phyloP scores from a whole-genome alignment of 2,113 vertebrate species.

The Lontra canadensis region DNA sequence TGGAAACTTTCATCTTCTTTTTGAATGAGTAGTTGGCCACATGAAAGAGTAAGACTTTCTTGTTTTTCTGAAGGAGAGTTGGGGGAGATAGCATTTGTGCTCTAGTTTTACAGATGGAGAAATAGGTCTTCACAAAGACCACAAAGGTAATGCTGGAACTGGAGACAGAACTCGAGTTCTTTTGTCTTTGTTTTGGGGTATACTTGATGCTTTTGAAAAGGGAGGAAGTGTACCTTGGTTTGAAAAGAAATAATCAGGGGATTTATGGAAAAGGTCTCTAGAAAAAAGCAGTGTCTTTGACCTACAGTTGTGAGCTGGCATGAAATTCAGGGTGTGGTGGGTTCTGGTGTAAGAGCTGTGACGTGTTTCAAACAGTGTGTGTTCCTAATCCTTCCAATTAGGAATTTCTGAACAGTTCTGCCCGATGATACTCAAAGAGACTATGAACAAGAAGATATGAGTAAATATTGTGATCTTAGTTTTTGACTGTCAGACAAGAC shows the following conservation, averaged over 20 bases:
- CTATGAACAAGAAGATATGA: background rate
- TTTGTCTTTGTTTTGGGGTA: constrained; percentile 34
- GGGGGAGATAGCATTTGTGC: background rate
- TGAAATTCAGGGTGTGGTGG: background rate
- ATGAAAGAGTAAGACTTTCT: background rate
- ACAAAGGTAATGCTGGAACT: background rate
- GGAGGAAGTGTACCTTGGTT: background rate
- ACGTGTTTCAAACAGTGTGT: background rate
- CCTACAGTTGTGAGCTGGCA: background rate
- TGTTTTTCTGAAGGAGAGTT: constrained; percentile 9
- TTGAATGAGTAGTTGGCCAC: background rate
- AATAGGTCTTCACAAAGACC: background rate
- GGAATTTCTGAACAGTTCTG: background rate
- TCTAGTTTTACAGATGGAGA: constrained; percentile 10
- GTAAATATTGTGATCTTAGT: constrained; percentile 24
- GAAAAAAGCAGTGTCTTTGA: background rate
- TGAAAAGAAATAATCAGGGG: background rate
- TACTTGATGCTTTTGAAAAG: constrained; percentile 26
- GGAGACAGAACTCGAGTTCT: constrained; percentile 22
- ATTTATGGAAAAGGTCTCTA: background rate
- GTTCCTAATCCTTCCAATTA: background rate
- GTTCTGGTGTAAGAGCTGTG: background rate
- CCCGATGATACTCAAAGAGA: background rate
- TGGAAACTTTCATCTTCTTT: background rate
- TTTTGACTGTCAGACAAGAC: background rate